Conservation (phyloP, 1,140 invertebrate species). For the Brachionus rubens region DNA sequence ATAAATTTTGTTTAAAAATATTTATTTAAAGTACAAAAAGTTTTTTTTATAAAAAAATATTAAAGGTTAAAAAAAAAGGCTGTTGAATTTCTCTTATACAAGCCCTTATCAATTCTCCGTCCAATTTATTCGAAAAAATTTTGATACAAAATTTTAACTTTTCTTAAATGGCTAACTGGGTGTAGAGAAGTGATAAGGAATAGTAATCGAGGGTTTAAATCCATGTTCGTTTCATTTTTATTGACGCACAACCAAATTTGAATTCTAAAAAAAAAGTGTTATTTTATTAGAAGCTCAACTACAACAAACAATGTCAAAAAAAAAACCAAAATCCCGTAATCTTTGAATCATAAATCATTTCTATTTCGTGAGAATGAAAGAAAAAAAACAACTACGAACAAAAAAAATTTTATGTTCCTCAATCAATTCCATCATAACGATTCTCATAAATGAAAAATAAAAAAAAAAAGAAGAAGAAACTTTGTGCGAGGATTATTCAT, state of each 20-base stretch:
- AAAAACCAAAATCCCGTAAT: no score
- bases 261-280: no score
- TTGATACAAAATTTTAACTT: not conserved
- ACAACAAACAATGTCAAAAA: no score
- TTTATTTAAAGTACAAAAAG: not conserved
- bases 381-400: no score
- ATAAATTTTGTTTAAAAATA: not conserved
- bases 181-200: constrained; percentile 46
- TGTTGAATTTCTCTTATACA: constrained; percentile 3
- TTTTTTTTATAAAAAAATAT: not conserved
- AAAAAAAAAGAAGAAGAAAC: no score
- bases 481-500: no score
- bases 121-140: constrained; percentile 14
- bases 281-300: no score
- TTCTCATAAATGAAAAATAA: no score
- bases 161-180: constrained; percentile 41
- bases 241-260: not conserved
- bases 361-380: no score
- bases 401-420: no score
- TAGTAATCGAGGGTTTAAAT: not conserved
- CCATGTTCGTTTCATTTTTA: not conserved
- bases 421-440: no score
- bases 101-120: constrained; percentile 47
- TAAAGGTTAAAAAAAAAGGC: not conserved
- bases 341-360: no score